Evolutionary conservation across 1,140 invertebrate species (phyloP).

Genomic region (Dinoponera quadriceps): DNA sequence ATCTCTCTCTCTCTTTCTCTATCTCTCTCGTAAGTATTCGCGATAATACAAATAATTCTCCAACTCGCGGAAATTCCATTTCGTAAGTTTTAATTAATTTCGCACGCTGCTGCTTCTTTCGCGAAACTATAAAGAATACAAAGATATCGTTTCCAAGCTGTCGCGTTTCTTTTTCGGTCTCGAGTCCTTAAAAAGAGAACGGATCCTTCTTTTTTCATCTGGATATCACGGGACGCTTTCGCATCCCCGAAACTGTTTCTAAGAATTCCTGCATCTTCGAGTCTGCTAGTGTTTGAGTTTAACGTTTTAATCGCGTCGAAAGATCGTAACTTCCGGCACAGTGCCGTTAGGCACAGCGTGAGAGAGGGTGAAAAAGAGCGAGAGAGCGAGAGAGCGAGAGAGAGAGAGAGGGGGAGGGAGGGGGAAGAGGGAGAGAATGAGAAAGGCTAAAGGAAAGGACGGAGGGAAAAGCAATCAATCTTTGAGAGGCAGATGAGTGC

Average conservation of each 20-base stretch:
- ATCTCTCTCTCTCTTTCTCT: background rate
- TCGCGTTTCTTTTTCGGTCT: background rate
- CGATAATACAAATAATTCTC: constrained; percentile 10
- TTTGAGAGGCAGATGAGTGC: constrained; percentile 85
- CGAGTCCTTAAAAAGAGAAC: background rate
- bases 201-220: constrained; percentile 2
- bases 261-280: constrained; percentile 19
- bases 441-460: constrained; percentile 24
- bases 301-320: constrained; percentile 32
- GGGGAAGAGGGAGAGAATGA: constrained; percentile 1
- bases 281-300: constrained; percentile 1
- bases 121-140: background rate
- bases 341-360: constrained; percentile 26
- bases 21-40: background rate
- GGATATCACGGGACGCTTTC: background rate
- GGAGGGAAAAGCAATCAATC: constrained; percentile 84
- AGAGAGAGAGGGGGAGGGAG: background rate
- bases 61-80: background rate
- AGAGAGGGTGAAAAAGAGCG: background rate
- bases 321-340: constrained; percentile 25
- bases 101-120: background rate
- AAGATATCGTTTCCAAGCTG: too few species aligned
- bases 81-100: constrained; percentile 1
- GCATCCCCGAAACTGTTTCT: background rate
- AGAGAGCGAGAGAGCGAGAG: background rate